Conservation (phyloP, 2,888 invertebrate species). For the Mesoligia furuncula region DNA sequence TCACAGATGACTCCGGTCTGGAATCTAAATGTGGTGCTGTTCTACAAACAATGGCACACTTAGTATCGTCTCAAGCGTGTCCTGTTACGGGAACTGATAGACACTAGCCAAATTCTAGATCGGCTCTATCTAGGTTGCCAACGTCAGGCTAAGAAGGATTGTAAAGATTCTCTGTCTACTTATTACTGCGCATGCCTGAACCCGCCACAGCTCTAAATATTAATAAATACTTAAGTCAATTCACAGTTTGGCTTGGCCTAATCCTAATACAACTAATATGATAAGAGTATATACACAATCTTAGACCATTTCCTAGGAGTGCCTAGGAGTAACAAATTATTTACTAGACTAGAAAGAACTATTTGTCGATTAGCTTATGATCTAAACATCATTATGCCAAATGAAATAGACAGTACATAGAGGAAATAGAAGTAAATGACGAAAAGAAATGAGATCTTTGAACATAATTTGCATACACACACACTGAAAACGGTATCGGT, state of each 20-base stretch:
- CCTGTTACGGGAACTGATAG: background rate
- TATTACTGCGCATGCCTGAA: constrained; percentile 26
- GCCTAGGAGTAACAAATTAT: constrained; percentile 73
- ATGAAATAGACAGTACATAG: background rate
- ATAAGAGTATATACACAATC: constrained; percentile 70
- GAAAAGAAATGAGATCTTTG: background rate
- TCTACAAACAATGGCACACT: background rate
- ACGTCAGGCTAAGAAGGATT: no score
- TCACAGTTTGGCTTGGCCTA: constrained; percentile 84
- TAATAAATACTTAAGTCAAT: constrained; percentile 71
- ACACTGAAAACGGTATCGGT: background rate
- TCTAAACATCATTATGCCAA: constrained; percentile 46
- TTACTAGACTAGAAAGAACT: constrained; percentile 66
- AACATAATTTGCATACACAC: background rate
- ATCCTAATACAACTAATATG: constrained; percentile 62
- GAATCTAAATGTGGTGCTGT: background rate
- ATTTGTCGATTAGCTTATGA: constrained; percentile 63
- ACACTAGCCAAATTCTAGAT: background rate
- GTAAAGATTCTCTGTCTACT: background rate
- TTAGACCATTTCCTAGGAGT: constrained; percentile 73
- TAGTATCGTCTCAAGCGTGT: background rate
- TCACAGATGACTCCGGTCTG: background rate
- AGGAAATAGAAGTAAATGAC: background rate
- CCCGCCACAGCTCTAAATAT: constrained; percentile 52
- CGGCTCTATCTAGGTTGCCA: no score